Base-by-base conservation (phyloP, 2,888 invertebrate species). In the Ferdinandea cuprea region DNA sequence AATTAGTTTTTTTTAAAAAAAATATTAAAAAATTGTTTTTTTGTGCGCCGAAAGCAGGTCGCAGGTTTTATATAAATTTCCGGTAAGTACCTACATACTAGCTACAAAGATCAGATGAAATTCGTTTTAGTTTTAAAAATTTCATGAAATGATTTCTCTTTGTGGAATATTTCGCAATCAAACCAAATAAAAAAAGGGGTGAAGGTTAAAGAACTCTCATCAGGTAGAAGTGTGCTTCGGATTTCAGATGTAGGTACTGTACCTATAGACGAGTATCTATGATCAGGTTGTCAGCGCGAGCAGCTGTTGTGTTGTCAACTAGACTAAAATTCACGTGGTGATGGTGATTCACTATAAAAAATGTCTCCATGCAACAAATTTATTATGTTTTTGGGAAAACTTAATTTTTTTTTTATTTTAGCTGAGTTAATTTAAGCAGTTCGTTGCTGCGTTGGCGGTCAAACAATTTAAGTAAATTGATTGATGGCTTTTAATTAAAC, bases 401-500 rank as follows among this genome's bases (percentile, higher is more conserved):
- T 25, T 25, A 1, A 40, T 6, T 2, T 2, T 17, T 44, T 9
- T 9, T 2, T 19, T 44, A 7, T 28, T 9, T 7, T 8, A 11
- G n/a, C 15, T 52, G 50, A 8, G 8, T 28, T 9, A 30, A 0
- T 30, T 17, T 0, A 8, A 7, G 0, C 15, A 19, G 5, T 3
- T n/a, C 21, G 9, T 50, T 40, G 58, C 11, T 30, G 42, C 3
- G 56, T 42, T 19, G 50, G 25, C 35, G 28, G 8, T 13, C 8
- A 4, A 0, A 44, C 30, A 6, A 9, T n/a, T 17, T n/a, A 44
- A 44, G 35, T 30, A 25, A 80, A 71, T 71, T 76, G 71, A 81
- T 77, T 81, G 71, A 81, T 81, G 54, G 32, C 21, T 61, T 81
- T 32, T 15, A 72, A 81, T 81, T 81, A 59, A 77, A 37, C 76